These are phyloP conservation scores for Cyprinodon brontotheroides DNA, from an alignment of 2,113 vertebrate species.

Conservation along the genomic window DNA sequence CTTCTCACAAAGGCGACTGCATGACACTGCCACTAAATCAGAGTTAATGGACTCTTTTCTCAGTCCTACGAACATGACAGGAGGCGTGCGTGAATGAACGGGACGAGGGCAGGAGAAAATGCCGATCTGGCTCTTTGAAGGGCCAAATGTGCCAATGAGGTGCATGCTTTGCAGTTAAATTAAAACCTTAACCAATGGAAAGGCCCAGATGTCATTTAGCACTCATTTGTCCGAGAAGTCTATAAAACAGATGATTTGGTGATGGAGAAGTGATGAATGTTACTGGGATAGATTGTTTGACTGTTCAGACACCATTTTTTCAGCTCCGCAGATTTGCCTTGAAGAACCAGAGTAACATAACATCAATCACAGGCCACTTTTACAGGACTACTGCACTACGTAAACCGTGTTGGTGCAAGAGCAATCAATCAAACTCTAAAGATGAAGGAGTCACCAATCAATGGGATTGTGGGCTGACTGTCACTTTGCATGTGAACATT, in stretches of 20 bases:
- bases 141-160: conserved; percentile 65
- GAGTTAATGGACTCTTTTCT: conserved; percentile 83
- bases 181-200: conserved; percentile 38
- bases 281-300: conserved; percentile 50
- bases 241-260: conserved; percentile 30
- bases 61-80: conserved; percentile 75
- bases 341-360: conserved; percentile 37
- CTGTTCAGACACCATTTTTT: conserved; percentile 35
- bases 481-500: conserved; percentile 76
- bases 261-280: conserved; percentile 42
- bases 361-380: conserved; percentile 43
- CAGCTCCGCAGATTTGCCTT: conserved; percentile 30
- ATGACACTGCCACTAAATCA: conserved; percentile 81
- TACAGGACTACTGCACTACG: conserved; percentile 38
- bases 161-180: conserved; percentile 43
- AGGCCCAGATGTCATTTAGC: conserved; percentile 32
- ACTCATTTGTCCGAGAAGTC: conserved; percentile 42
- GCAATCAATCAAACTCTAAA: conserved; percentile 58
- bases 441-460: conserved; percentile 29
- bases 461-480: conserved; percentile 43
- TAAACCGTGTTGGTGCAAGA: conserved; percentile 34
- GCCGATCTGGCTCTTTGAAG: conserved; percentile 62
- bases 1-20: conserved; percentile 74
- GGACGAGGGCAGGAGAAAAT: conserved; percentile 50
- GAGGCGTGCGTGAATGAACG: conserved; percentile 63